Conservation (phyloP, 2,797 vertebrate genomes). For the Falco rusticolus region DNA sequence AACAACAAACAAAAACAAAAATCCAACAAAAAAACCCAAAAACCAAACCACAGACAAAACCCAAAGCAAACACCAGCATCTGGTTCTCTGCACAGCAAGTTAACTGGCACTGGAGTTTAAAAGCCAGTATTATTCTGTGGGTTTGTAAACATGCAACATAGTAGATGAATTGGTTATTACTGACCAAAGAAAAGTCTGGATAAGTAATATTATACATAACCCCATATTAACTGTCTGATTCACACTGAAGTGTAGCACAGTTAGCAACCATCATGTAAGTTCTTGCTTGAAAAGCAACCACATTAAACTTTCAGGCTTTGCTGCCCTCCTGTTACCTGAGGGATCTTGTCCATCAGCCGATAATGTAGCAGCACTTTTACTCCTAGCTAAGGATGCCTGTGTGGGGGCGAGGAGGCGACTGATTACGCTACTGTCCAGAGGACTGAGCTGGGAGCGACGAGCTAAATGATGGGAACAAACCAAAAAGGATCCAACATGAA, state of each 20-base stretch:
- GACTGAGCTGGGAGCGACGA: slow-evolving; percentile 81
- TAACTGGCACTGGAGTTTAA: background rate
- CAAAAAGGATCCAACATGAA: slow-evolving; percentile 71
- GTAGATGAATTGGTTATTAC: background rate
- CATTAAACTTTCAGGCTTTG: slow-evolving; percentile 7
- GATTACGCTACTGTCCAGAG: slow-evolving; percentile 88
- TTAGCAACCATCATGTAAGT: background rate
- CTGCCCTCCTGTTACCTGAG: slow-evolving; percentile 86
- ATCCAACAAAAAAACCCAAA: background rate
- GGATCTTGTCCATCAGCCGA: slow-evolving; percentile 86
- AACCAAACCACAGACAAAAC: background rate
- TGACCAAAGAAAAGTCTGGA: background rate
- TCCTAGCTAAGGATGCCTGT: slow-evolving; percentile 94
- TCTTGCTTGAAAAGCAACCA: slow-evolving; percentile 35
- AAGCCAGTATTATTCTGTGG: background rate
- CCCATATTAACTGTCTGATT: background rate
- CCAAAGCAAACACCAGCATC: background rate
- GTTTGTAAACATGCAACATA: background rate
- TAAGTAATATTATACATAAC: background rate
- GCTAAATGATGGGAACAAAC: slow-evolving; percentile 81
- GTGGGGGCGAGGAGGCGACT: slow-evolving; percentile 91
- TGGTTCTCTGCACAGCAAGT: background rate
- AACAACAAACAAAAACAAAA: background rate
- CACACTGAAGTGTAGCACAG: background rate
- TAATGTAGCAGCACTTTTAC: slow-evolving; percentile 90